Conservation (phyloP, 2,797 vertebrate species). For the Tamandua tetradactyla region DNA sequence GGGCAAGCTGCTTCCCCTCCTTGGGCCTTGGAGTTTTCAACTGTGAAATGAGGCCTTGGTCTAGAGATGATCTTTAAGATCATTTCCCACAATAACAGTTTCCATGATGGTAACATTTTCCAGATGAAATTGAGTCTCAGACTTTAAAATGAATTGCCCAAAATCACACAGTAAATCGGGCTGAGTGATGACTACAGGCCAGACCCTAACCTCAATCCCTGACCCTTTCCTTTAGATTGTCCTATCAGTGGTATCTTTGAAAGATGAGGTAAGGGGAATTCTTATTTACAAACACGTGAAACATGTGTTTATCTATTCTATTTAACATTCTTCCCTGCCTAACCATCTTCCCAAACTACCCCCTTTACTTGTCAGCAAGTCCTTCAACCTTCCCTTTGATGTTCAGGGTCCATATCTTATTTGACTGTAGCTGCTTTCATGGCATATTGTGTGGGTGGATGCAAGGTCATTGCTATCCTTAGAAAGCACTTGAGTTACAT, state of each 20-base stretch:
- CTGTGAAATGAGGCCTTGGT: slow-evolving; percentile 36
- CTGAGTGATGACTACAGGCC: slow-evolving; percentile 31
- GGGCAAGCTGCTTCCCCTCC: slow-evolving; percentile 9
- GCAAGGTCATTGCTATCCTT: slow-evolving; percentile 58
- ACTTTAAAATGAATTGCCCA: slow-evolving; percentile 43
- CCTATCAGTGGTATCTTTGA: slow-evolving; percentile 22
- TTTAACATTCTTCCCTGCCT: slow-evolving; percentile 19
- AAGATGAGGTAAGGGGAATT: slow-evolving; percentile 33
- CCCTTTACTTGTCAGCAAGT: slow-evolving; percentile 18
- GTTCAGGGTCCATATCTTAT: background rate
- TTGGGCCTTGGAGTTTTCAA: slow-evolving; percentile 27
- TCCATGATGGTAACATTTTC: slow-evolving; percentile 25
- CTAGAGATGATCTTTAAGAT: background rate
- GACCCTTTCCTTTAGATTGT: slow-evolving; percentile 9
- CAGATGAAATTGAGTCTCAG: slow-evolving; percentile 43
- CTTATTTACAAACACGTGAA: background rate
- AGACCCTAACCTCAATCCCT: background rate
- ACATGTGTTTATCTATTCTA: slow-evolving; percentile 20
- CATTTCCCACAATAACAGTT: slow-evolving; percentile 9
- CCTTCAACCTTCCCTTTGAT: slow-evolving; percentile 44
- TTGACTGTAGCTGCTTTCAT: slow-evolving; percentile 56
- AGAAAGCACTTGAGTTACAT: slow-evolving; percentile 44
- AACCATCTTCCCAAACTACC: background rate
- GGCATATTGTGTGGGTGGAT: slow-evolving; percentile 26
- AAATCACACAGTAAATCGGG: slow-evolving; percentile 13